Conservation (phyloP, 2,113 vertebrate genomes). For the Notechis scutatus region DNA sequence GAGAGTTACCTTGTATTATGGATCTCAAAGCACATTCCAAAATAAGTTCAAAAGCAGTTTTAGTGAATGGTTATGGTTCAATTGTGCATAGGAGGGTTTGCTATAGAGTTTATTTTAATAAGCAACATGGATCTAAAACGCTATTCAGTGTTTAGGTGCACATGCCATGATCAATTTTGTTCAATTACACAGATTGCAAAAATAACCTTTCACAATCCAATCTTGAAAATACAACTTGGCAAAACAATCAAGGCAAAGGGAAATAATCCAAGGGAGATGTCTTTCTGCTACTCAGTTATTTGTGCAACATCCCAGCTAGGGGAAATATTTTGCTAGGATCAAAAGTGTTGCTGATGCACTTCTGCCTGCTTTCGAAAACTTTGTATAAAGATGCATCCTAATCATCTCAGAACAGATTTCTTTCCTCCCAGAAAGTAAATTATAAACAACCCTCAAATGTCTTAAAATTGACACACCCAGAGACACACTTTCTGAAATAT, state of each 20-base stretch:
- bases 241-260: constrained; percentile 38
- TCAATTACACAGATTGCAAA: constrained; percentile 45
- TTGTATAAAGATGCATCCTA: background rate
- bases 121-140: background rate
- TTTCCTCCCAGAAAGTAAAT: constrained; percentile 27
- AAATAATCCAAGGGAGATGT: constrained; percentile 32
- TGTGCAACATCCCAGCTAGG: background rate
- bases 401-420: constrained; percentile 36
- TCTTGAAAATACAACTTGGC: constrained; percentile 53
- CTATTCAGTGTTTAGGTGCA: background rate
- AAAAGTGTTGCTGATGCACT: background rate
- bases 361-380: background rate
- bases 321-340: background rate
- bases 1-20: rapidly evolving
- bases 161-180: constrained; percentile 40
- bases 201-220: constrained; percentile 36
- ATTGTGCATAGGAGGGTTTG: background rate
- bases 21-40: background rate
- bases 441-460: constrained; percentile 31
- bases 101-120: constrained; percentile 1
- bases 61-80: background rate
- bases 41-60: background rate
- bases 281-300: background rate
- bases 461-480: constrained; percentile 31
- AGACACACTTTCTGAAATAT: constrained; percentile 10